Evolutionary conservation across 2,113 vertebrate species (phyloP).

Genomic region (Sylvilagus bachmani): DNA sequence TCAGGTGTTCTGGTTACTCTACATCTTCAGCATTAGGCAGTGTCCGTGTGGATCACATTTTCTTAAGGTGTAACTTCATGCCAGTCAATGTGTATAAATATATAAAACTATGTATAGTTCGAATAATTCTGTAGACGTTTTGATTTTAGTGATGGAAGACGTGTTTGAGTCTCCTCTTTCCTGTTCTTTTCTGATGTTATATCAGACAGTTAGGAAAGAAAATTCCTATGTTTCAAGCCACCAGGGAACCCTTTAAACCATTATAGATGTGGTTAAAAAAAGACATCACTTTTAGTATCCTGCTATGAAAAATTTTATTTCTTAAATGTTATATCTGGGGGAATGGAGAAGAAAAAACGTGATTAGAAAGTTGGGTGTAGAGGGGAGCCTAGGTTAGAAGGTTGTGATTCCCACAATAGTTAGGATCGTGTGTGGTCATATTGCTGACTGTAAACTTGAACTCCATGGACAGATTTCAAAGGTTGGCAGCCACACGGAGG

Average conservation of each 20-base stretch:
- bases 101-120: background rate
- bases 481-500: background rate
- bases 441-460: background rate
- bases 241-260: background rate
- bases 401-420: background rate
- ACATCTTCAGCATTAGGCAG: background rate
- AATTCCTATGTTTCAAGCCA: background rate
- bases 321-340: background rate
- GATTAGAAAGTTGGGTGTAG: background rate
- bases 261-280: background rate
- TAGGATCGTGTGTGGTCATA: background rate
- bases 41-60: background rate
- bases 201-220: background rate
- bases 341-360: background rate
- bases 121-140: background rate
- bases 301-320: background rate
- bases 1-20: background rate
- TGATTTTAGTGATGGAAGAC: background rate
- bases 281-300: background rate
- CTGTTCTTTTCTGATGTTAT: background rate
- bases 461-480: background rate
- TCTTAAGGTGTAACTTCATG: conserved; percentile 25
- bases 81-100: background rate
- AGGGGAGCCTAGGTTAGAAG: background rate
- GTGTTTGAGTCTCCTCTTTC: background rate